Evolutionary conservation across 2,797 vertebrate genomes (phyloP).

Genomic region (Sebastes iracundus): DNA sequence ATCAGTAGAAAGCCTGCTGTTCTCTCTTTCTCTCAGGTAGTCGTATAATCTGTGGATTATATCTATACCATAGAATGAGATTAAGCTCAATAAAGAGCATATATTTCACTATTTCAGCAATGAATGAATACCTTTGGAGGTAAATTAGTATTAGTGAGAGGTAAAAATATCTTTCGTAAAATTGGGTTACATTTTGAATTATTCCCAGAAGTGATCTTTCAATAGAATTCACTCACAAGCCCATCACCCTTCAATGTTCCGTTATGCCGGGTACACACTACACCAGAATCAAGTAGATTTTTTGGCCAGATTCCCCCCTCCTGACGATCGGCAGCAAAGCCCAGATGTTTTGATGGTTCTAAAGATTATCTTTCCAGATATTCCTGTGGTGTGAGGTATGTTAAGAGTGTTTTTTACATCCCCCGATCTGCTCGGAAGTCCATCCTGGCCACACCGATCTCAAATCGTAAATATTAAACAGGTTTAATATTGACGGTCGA

Average conservation of each 20-base stretch:
- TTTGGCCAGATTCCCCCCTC: no score
- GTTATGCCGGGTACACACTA: no score
- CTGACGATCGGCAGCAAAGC: no score
- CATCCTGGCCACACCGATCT: no score
- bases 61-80: neutral
- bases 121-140: neutral
- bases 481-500: no score
- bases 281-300: rapidly evolving
- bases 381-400: no score
- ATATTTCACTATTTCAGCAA: neutral
- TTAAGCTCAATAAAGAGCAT: neutral
- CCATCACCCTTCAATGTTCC: neutral
- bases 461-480: no score
- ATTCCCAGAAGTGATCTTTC: neutral
- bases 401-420: no score
- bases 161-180: neutral
- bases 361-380: no score
- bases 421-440: no score
- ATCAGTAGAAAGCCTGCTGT: neutral
- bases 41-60: neutral
- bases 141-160: neutral
- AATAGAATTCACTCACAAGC: neutral
- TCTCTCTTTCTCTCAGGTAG: neutral
- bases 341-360: no score
- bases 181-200: neutral